These are phyloP conservation scores for Triops cancriformis DNA, from an alignment of 1,140 invertebrate genomes.

Conservation along the genomic window DNA sequence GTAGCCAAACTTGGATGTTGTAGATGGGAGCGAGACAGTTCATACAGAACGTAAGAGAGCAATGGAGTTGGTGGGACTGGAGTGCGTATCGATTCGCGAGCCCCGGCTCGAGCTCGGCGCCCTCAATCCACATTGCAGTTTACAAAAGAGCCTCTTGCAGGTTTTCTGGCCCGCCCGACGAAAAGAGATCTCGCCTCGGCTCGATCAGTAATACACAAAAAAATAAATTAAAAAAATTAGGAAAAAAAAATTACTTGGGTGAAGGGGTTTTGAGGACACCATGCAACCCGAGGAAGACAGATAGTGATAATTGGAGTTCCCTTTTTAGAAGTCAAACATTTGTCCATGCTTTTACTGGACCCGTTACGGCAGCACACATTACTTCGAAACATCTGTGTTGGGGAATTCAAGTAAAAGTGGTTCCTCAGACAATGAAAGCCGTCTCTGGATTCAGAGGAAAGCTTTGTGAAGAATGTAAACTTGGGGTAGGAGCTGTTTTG, in stretches of 20 bases:
- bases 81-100: slow-evolving; percentile 23
- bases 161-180: background rate
- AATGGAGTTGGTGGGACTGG: slow-evolving; percentile 4
- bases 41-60: slow-evolving; percentile 9
- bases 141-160: slow-evolving; percentile 9
- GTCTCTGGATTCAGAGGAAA: too few species aligned
- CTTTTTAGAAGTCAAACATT: background rate
- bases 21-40: background rate
- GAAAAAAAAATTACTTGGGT: too few species aligned
- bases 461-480: too few species aligned
- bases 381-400: too few species aligned
- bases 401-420: too few species aligned
- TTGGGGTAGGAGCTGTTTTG: too few species aligned
- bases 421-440: too few species aligned
- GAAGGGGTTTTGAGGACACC: too few species aligned
- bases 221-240: too few species aligned
- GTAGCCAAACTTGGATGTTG: slow-evolving; percentile 10
- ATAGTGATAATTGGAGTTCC: background rate
- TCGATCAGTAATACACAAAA: background rate
- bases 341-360: background rate
- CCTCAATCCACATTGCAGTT: slow-evolving; percentile 12
- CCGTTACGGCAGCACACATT: background rate
- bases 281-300: background rate
- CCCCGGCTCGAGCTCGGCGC: background rate
- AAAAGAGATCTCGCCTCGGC: background rate